A percentile compares a stretch with the other conserved stretches of the same genome.
phyloP scores from a whole-genome alignment of 2,797 vertebrate genomes.

The Macropodus opercularis region DNA sequence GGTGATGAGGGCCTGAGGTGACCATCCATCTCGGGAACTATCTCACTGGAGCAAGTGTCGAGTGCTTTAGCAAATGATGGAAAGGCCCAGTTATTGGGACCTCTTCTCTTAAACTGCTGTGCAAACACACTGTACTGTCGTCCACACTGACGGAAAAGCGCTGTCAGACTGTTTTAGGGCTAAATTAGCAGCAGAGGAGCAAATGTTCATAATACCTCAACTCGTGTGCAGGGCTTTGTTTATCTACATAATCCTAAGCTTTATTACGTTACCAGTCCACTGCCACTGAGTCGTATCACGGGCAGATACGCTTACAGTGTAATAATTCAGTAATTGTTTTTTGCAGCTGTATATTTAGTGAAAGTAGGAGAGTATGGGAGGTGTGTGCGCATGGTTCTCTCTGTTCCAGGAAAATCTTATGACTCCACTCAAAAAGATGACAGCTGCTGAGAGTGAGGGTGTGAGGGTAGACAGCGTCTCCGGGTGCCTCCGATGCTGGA shows the following conservation, averaged over 20 bases:
- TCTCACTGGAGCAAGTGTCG: conserved; percentile 31
- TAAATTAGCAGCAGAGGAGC: conserved; percentile 24
- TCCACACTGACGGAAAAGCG: conserved; percentile 11
- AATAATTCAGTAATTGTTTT: too few relatives aligned
- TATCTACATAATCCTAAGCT: too few relatives aligned
- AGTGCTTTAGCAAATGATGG: conserved; percentile 47
- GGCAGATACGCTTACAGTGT: too few relatives aligned
- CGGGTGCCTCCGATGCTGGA: conserved; percentile 27
- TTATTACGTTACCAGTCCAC: too few relatives aligned
- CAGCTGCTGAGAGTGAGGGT: conserved; percentile 38
- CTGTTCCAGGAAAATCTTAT: conserved; percentile 9
- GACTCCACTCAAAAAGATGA: conserved; percentile 34
- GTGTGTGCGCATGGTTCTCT: conserved; percentile 11
- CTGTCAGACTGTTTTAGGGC: neutral
- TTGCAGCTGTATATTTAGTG: neutral
- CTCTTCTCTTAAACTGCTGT: conserved; percentile 45
- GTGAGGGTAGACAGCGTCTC: conserved; percentile 21
- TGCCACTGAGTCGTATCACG: too few relatives aligned
- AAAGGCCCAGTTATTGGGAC: conserved; percentile 34
- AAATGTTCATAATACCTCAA: too few relatives aligned
- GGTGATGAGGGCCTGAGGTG: conserved; percentile 36
- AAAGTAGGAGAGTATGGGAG: conserved; percentile 6
- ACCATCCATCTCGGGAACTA: conserved; percentile 39
- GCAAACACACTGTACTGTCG: conserved; percentile 30
- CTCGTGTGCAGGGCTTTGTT: too few relatives aligned